Conservation (phyloP, 2,113 vertebrate genomes). For the Astur gentilis region DNA sequence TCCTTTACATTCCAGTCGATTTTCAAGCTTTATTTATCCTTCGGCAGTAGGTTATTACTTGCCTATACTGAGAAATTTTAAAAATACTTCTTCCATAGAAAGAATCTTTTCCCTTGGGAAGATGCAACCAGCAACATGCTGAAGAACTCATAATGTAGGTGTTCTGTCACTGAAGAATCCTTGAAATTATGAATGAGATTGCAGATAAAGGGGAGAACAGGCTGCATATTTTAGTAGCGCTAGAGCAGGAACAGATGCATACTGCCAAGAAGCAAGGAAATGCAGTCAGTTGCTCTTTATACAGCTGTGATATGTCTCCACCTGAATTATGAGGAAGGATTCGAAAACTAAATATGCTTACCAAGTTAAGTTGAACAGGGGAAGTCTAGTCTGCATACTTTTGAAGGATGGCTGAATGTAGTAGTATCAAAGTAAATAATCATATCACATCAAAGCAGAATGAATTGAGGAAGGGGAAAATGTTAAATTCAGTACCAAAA, state of each 20-base stretch:
- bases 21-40: conserved; percentile 1
- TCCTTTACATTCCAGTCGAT: neutral
- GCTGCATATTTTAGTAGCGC: neutral
- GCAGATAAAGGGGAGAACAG: neutral
- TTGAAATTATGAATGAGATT: neutral
- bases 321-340: neutral
- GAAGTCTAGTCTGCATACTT: neutral
- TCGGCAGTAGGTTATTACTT: neutral
- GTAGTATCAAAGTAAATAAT: neutral
- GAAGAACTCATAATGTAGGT: neutral
- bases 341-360: neutral
- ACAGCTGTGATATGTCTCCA: neutral
- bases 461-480: neutral
- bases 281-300: neutral
- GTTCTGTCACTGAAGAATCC: neutral
- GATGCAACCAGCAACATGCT: neutral
- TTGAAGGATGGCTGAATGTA: neutral
- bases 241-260: neutral
- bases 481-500: neutral
- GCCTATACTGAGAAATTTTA: neutral
- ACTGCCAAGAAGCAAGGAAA: neutral
- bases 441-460: neutral
- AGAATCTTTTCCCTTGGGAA: neutral
- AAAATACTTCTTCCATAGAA: neutral
- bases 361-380: neutral